Evolutionary conservation across 1,140 invertebrate species (phyloP).

Genomic region (Psilanteris sp.): DNA sequence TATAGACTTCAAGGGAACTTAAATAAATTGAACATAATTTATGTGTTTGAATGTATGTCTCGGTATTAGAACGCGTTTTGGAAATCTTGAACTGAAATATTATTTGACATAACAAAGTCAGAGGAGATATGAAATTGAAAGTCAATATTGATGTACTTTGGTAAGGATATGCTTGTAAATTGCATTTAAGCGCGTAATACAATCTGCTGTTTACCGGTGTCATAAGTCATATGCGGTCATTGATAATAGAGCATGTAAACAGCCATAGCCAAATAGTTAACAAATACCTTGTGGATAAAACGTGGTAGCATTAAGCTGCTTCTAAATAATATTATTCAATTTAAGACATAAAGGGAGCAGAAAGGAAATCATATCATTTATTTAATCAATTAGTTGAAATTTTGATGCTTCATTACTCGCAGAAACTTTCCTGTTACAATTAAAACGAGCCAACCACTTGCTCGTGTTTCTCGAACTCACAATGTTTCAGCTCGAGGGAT

Average conservation of each 20-base stretch:
- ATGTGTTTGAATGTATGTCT: no score
- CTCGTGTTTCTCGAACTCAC: slow-evolving; percentile 21
- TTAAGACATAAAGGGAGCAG: no score
- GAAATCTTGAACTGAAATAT: slow-evolving; percentile 10
- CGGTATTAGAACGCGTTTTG: no score
- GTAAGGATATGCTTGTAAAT: slow-evolving; percentile 40
- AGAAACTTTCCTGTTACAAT: slow-evolving; percentile 17
- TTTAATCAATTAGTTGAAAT: slow-evolving; percentile 33
- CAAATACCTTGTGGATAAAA: no score
- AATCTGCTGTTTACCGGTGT: slow-evolving; percentile 43
- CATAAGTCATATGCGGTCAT: slow-evolving; percentile 68
- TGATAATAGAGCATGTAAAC: slow-evolving; percentile 52
- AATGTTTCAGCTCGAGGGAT: slow-evolving; percentile 1
- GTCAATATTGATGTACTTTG: slow-evolving; percentile 6
- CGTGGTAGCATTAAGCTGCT: no score
- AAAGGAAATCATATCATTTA: neutral
- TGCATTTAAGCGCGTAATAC: slow-evolving; percentile 51
- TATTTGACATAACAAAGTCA: neutral
- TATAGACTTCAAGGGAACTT: no score
- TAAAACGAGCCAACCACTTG: no score
- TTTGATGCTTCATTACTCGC: slow-evolving; percentile 3
- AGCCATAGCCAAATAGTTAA: slow-evolving; percentile 36
- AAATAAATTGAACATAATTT: no score
- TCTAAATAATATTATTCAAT: no score
- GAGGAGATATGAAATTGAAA: slow-evolving; percentile 5